These are phyloP conservation scores for Limnothrissa miodon DNA, from an alignment of 2,113 vertebrate species.

Conservation along the genomic window DNA sequence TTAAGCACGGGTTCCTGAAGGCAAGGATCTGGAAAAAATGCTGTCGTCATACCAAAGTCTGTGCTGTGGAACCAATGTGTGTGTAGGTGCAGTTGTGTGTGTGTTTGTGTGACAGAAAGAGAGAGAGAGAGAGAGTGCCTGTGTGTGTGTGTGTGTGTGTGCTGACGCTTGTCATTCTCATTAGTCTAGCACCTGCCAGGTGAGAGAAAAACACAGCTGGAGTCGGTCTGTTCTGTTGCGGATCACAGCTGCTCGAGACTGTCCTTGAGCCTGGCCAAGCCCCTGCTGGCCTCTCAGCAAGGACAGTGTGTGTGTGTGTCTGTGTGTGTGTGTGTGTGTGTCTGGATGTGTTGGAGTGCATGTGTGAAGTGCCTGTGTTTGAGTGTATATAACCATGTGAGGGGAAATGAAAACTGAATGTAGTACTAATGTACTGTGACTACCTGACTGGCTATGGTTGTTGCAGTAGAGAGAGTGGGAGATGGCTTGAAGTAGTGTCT, in stretches of 20 bases:
- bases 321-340: not conserved
- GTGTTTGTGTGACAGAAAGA: not conserved
- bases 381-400: not conserved
- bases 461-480: too few relatives aligned
- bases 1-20: not conserved
- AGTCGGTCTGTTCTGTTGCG: slow-evolving; percentile 10
- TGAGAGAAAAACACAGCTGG: slow-evolving; percentile 63
- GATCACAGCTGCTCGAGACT: slow-evolving; percentile 29
- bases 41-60: not conserved
- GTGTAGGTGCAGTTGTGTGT: not conserved
- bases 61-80: not conserved
- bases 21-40: not conserved
- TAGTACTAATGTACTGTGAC: too few relatives aligned
- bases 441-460: too few relatives aligned
- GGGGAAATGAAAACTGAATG: too few relatives aligned
- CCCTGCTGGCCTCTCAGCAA: slow-evolving; percentile 27
- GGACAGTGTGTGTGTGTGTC: slow-evolving; percentile 12
- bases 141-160: slow-evolving; percentile 37
- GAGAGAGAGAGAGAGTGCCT: not conserved
- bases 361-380: not conserved
- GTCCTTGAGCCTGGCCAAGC: slow-evolving; percentile 35
- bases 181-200: slow-evolving; percentile 61
- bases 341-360: not conserved
- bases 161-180: slow-evolving; percentile 38
- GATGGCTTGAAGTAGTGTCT: too few relatives aligned